phyloP scores from a whole-genome alignment of 2,113 vertebrate genomes.

The Halcyon malimbica region DNA sequence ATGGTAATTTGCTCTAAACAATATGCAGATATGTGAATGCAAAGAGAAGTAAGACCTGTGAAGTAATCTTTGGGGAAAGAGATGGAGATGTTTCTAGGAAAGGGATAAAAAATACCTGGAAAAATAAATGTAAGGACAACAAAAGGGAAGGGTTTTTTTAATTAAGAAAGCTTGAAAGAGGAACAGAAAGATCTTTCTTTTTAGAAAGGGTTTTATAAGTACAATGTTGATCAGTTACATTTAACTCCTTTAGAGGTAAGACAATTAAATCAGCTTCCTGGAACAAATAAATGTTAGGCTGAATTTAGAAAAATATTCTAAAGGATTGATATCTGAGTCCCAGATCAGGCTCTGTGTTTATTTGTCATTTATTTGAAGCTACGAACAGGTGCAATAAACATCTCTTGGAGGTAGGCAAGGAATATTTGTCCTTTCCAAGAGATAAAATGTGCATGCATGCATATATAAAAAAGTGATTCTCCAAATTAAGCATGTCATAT shows the following conservation, averaged over 20 bases:
- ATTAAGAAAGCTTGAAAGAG: neutral
- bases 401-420: neutral
- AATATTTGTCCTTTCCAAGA: slow-evolving; percentile 11
- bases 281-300: neutral
- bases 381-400: neutral
- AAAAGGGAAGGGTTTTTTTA: neutral
- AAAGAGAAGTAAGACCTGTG: neutral
- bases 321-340: neutral
- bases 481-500: slow-evolving; percentile 27
- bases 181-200: neutral
- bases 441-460: neutral
- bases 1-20: neutral
- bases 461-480: slow-evolving; percentile 8
- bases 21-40: neutral
- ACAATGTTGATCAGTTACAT: neutral
- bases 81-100: neutral
- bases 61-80: neutral
- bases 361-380: neutral
- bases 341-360: neutral
- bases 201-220: neutral
- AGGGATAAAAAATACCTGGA: neutral
- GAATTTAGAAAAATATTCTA: neutral
- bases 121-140: neutral
- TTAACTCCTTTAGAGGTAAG: neutral
- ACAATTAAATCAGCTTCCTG: neutral